Evolutionary conservation across 2,797 vertebrate genomes (phyloP).

Genomic region (Micropoecilia bifurca): DNA sequence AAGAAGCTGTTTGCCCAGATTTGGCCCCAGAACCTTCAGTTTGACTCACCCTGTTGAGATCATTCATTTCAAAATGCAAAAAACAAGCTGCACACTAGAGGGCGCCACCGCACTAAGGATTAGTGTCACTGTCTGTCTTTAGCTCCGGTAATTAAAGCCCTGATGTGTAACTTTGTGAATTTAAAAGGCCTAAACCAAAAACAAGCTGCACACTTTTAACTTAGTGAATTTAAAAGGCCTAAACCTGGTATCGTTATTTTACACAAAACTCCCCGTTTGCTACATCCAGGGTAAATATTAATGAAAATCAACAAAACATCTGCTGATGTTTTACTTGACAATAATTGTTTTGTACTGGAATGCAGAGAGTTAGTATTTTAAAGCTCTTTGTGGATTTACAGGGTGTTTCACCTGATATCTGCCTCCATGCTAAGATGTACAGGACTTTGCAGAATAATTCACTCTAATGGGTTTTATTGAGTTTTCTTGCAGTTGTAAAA

Average conservation of each 20-base stretch:
- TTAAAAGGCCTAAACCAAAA: constrained; percentile 5
- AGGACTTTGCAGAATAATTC: not conserved
- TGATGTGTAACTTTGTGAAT: constrained; percentile 54
- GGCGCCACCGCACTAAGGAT: constrained; percentile 11
- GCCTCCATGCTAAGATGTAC: not conserved
- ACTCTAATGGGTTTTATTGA: not conserved
- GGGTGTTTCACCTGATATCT: not conserved
- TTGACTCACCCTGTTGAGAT: too few species aligned
- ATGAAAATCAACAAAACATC: not conserved
- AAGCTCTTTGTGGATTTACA: not conserved
- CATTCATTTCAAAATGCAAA: constrained; percentile 8
- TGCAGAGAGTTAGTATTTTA: not conserved
- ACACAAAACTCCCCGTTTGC: not conserved
- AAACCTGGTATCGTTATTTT: not conserved
- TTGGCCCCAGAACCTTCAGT: too few species aligned
- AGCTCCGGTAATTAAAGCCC: constrained; percentile 13
- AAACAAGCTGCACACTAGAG: constrained; percentile 34
- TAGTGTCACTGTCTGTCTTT: not conserved
- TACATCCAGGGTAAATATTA: not conserved
- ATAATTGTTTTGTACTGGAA: not conserved
- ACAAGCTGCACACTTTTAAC: too few species aligned
- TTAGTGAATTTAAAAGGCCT: constrained; percentile 22
- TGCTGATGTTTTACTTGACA: not conserved
- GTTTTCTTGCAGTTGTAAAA: not conserved
- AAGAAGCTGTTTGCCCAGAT: too few species aligned